Evolutionary conservation across 2,888 invertebrate species (phyloP).

Genomic region (Schizaphis graminum): DNA sequence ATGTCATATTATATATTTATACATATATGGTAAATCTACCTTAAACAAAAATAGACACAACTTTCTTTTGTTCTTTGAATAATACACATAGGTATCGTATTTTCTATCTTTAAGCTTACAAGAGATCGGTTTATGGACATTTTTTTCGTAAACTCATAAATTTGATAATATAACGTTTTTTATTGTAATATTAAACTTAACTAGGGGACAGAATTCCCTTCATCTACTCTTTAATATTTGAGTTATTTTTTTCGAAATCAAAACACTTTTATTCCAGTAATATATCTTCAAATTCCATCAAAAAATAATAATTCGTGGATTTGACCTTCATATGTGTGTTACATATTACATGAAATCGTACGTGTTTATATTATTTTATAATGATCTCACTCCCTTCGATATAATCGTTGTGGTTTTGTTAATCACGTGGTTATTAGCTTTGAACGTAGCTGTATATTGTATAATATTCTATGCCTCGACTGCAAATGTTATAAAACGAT

Average conservation of each 20-base stretch:
- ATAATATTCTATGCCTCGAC: not conserved
- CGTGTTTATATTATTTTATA: not conserved
- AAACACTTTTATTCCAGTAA: not conserved
- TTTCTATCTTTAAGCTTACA: not conserved
- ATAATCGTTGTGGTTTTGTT: not conserved
- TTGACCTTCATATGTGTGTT: not conserved
- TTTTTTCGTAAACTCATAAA: not conserved
- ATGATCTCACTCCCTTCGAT: not conserved
- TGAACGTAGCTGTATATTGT: not conserved
- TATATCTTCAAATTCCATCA: not conserved
- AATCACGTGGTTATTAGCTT: not conserved
- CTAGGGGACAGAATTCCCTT: not conserved
- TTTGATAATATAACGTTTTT: not conserved
- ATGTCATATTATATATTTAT: not conserved
- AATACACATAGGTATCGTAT: not conserved
- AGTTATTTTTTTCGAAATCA: not conserved
- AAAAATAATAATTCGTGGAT: not conserved
- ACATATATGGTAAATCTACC: not conserved
- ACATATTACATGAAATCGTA: not conserved
- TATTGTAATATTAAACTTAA: not conserved
- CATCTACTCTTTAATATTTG: not conserved
- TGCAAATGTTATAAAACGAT: not conserved
- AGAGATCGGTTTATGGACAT: not conserved
- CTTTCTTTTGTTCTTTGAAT: not conserved
- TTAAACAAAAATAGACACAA: not conserved